Conservation (phyloP, 2,888 invertebrate genomes). For the Isoperla grammatica region DNA sequence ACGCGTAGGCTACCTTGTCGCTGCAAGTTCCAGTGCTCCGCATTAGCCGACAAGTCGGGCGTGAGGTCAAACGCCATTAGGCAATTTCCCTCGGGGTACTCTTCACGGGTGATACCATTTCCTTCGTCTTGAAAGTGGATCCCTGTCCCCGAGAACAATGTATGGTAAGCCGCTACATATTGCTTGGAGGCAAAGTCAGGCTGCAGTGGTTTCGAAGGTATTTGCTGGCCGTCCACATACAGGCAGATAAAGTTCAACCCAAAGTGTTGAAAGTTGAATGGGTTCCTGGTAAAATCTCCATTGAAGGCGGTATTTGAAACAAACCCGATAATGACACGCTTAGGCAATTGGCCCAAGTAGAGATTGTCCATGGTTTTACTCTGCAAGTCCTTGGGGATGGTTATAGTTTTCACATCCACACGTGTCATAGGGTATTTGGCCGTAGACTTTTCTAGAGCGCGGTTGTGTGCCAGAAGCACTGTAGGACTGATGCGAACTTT, state of each 20-base stretch:
- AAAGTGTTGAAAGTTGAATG: background rate
- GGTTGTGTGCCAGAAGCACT: slow-evolving; percentile 31
- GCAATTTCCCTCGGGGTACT: background rate
- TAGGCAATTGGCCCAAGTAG: slow-evolving; percentile 37
- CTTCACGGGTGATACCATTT: background rate
- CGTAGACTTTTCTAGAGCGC: slow-evolving; percentile 26
- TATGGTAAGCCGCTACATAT: slow-evolving; percentile 17
- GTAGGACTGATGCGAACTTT: slow-evolving; percentile 29
- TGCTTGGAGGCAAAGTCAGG: background rate
- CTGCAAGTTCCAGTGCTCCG: background rate
- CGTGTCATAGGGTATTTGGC: slow-evolving; percentile 31
- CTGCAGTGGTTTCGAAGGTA: background rate
- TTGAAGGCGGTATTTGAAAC: slow-evolving; percentile 30
- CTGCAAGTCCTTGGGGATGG: slow-evolving; percentile 30
- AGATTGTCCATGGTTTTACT: slow-evolving; percentile 37
- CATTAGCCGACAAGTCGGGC: background rate
- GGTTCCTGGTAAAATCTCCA: background rate
- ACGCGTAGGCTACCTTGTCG: background rate
- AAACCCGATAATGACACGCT: slow-evolving; percentile 37
- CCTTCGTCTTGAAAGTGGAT: slow-evolving; percentile 1
- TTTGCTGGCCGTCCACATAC: background rate
- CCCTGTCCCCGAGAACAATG: slow-evolving; percentile 20
- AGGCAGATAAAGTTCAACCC: background rate
- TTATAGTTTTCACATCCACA: slow-evolving; percentile 31
- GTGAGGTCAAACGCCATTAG: background rate